A percentile compares a stretch with the other conserved stretches of the same genome.
These are phyloP conservation scores for Drosophila malerkotliana DNA, from an alignment of 1,140 invertebrate species.

Conservation along the genomic window DNA sequence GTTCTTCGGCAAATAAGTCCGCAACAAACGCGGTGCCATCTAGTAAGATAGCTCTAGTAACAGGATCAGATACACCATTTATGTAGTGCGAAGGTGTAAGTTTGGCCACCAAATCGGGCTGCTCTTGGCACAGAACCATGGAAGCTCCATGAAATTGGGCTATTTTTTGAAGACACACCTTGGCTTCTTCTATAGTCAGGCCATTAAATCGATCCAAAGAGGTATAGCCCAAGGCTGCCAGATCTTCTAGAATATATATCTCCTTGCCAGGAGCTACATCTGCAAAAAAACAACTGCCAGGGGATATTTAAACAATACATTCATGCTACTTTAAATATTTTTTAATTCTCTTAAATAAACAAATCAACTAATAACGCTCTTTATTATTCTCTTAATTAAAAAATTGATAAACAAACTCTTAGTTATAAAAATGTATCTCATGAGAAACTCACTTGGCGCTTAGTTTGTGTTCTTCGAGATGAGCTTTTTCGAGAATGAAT, in stretches of 20 bases:
- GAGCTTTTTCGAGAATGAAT: conserved; percentile 25
- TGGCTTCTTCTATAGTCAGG: conserved; percentile 27
- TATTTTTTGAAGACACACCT: conserved; percentile 48
- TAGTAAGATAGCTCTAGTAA: conserved; percentile 45
- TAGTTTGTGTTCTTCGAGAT: conserved; percentile 31
- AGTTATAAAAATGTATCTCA: background rate
- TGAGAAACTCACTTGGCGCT: conserved; percentile 22
- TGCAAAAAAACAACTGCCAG: conserved; percentile 31
- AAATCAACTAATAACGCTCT: no score
- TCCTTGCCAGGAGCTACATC: conserved; percentile 37
- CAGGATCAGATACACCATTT: conserved; percentile 16
- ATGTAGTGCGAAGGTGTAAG: conserved; percentile 40
- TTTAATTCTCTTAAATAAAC: background rate
- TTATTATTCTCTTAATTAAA: background rate
- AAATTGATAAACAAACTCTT: background rate
- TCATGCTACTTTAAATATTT: background rate
- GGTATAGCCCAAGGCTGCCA: conserved; percentile 27
- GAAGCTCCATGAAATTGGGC: conserved; percentile 65
- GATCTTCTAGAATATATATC: conserved; percentile 60
- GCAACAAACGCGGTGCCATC: conserved; percentile 44
- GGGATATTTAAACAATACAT: no score
- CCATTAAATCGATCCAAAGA: conserved; percentile 37
- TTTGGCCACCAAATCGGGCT: conserved; percentile 24
- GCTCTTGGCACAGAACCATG: conserved; percentile 51
- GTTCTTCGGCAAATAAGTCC: conserved; percentile 79